Evolutionary conservation across 1,140 invertebrate species (phyloP).

Genomic region (Drosophila sucinea): DNA sequence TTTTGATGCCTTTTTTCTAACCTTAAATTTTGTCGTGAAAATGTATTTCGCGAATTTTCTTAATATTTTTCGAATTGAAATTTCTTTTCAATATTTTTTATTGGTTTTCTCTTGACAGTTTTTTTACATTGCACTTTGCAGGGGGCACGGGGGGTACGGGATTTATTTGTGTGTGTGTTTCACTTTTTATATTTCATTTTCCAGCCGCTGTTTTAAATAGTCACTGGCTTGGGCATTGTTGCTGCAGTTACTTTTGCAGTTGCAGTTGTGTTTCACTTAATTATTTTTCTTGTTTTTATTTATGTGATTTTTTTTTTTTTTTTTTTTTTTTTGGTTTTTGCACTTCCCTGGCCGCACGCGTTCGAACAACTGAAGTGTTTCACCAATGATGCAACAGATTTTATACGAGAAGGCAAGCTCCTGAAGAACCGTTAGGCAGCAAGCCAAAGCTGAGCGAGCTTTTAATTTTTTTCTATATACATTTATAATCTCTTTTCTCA

Average conservation of each 20-base stretch:
- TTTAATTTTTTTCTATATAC: conserved; percentile 16
- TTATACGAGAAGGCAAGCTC: conserved; percentile 76
- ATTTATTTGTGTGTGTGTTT: conserved; percentile 16
- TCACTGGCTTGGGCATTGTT: conserved; percentile 54
- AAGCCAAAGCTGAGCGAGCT: conserved; percentile 33
- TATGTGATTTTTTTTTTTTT: background rate
- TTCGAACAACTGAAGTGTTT: conserved; percentile 83
- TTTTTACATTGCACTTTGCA: conserved; percentile 38
- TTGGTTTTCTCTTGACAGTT: conserved; percentile 12
- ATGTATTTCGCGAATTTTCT: conserved; percentile 1
- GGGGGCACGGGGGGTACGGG: conserved; percentile 32
- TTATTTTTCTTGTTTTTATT: conserved; percentile 7
- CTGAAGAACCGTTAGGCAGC: conserved; percentile 76
- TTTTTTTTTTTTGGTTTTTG: conserved; percentile 35
- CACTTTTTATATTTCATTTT: conserved; percentile 30
- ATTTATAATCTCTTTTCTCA: background rate
- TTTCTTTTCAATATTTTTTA: conserved; percentile 1
- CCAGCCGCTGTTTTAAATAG: conserved; percentile 39
- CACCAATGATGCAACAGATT: conserved; percentile 83
- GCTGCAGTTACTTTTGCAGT: conserved; percentile 31
- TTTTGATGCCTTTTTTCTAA: conserved; percentile 69
- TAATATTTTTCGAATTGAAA: background rate
- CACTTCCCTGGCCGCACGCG: conserved; percentile 70
- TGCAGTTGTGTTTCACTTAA: conserved; percentile 34
- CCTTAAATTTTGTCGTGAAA: conserved; percentile 36